Base-by-base conservation (phyloP, 2,797 vertebrate species). In the Neosilurus hyrtlii region DNA sequence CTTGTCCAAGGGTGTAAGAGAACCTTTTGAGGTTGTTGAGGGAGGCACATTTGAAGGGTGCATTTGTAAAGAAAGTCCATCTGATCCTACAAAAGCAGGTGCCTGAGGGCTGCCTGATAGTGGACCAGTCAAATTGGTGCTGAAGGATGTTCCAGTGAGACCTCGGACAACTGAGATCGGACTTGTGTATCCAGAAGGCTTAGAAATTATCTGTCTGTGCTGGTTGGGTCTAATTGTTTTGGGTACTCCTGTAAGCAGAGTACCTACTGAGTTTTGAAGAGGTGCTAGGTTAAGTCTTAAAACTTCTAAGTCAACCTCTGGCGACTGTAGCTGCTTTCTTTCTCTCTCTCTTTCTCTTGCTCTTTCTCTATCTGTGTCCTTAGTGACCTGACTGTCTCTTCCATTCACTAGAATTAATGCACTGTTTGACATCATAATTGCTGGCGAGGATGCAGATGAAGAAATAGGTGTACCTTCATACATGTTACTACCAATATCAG, bases 281-380 rank as follows among this genome's bases (percentile, higher is more conserved):
- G 92, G 88, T 35, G 88, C 92, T 92, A 95, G 91, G 86, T 94
- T 96, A 72, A 96, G 94, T 78, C 86, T 92, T 61, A 95, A 95
- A 26, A 97, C 94, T 87, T 97, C 96, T 0, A 94, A 93, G 20
- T 97, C 96, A 85, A 96, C 96, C 0, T 96, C 95, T 49, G 92
- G 91, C 70, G 89, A 93, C 84, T 90, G 90, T 84, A 92, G 90
- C 68, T 93, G 92, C 80, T 93, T 90, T 86, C 89, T 88, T 79
- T 92, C 90, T 1, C 81, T 81, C 35, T 88, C 88, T 73, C 75
- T 76, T 68, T 83, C 82, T 82, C 67, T 72, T 75, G 83, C 26
- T 82, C 70, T 82, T 74, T 87, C 89, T 86, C 80, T 88, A 82
- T 84, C 85, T 81, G 57, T 63, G 56, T 84, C 79, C 56, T 65